phyloP scores from a whole-genome alignment of 1,140 invertebrate species.

The Trachelipus rathkii region DNA sequence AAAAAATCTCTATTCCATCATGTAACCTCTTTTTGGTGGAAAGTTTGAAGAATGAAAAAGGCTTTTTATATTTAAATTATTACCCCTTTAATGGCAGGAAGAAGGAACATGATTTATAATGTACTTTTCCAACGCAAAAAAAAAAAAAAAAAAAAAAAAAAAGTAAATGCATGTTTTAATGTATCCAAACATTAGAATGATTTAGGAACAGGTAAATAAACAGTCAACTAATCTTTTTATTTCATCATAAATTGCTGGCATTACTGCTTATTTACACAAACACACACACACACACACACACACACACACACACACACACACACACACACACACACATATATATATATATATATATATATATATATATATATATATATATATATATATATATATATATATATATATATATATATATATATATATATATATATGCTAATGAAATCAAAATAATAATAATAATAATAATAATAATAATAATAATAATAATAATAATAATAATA shows the following conservation, averaged over 20 bases:
- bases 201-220: not conserved
- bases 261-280: no score
- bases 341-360: slow-evolving; percentile 12
- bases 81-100: no score
- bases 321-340: not conserved
- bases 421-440: slow-evolving; percentile 5
- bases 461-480: no score
- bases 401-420: slow-evolving; percentile 17
- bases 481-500: no score
- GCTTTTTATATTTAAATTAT: no score
- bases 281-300: no score
- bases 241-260: not conserved
- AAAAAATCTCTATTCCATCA: no score
- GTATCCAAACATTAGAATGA: not conserved
- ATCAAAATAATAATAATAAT: not conserved
- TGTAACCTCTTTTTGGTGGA: no score
- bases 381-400: slow-evolving; percentile 18
- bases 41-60: no score
- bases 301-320: not conserved
- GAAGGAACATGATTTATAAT: no score
- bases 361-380: slow-evolving; percentile 16
- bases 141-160: not conserved
- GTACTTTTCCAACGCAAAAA: not conserved
- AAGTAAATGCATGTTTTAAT: not conserved
- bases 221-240: not conserved